Base-by-base conservation (phyloP, 1,140 invertebrate species). In the Lepidurus packardi region DNA sequence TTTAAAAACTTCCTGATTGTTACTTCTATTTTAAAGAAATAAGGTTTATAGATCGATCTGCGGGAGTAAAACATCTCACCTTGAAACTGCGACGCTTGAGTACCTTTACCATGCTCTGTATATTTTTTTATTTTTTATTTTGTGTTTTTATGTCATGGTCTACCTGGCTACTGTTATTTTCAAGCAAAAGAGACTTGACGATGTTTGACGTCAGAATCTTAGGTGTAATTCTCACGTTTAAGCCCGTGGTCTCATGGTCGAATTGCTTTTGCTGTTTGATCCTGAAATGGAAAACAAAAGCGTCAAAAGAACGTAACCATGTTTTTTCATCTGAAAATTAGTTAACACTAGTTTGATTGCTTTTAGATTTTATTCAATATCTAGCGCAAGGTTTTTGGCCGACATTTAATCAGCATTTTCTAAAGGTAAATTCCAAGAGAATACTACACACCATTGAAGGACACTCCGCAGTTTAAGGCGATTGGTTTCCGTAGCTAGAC, bases 151-250 rank as follows among this genome's bases (percentile, higher is more conserved):
- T 16, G 16, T 65, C 53, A 65, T 65, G 53, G 53, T 65, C 53
- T 65, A 65, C 53, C 53, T 65, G 53, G 16, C 16, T 16, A 65
- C 53, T 65, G n/a, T 65, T 65, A 16, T 65, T 65, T 65, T 65
- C 6, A 21, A 65, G 16, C 53, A 65, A 65, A 65, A 65, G 34
- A n/a, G 53, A 65, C 53, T 65, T 13, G 53, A 34, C 16, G 21
- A 65, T 13, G 16, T 65, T 65, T 65, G 53, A 65, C 53, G 53
- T 65, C 53, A 65, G 53, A 65, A 65, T 21, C 13, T 65, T n/a
- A 21, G 7, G 53, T 34, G 34, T 34, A 65, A 13, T 65, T 65
- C 53, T 65, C 53, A 65, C 53, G 53, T 65, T 65, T 65, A 16
- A 5, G 16, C 53, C 53, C 13, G 53, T 21, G 53, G 53, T 65